Evolutionary conservation across 2,888 invertebrate genomes (phyloP).

Genomic region (Latrodectus hesperus): DNA sequence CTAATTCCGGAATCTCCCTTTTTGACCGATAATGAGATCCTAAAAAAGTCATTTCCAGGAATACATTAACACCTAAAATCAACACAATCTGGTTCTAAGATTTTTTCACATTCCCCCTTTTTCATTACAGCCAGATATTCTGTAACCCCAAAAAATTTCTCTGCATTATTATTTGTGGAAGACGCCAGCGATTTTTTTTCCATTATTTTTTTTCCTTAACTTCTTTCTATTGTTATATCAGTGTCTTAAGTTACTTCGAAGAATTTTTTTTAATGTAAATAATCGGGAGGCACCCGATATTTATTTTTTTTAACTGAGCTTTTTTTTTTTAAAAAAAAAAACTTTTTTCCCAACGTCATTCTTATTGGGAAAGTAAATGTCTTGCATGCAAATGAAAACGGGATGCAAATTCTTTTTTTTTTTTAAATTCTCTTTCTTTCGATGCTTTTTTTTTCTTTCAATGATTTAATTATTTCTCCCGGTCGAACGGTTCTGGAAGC

Average conservation of each 20-base stretch:
- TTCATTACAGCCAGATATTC: slow-evolving; percentile 30
- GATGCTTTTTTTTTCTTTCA: slow-evolving; percentile 21
- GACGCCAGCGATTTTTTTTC: slow-evolving; percentile 12
- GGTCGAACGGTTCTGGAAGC: slow-evolving; percentile 45
- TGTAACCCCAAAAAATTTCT: slow-evolving; percentile 38
- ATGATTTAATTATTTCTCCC: slow-evolving; percentile 62
- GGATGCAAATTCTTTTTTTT: slow-evolving; percentile 20
- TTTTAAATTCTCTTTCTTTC: too few relatives aligned
- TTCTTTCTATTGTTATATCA: slow-evolving; percentile 58
- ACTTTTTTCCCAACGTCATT: background rate
- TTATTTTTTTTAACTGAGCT: slow-evolving; percentile 11
- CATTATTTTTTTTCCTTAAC: slow-evolving; percentile 29
- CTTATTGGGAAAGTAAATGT: slow-evolving; percentile 24
- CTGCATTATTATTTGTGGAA: slow-evolving; percentile 55
- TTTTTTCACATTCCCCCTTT: slow-evolving; percentile 11
- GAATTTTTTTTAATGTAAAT: slow-evolving; percentile 59
- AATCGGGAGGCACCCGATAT: slow-evolving; percentile 20
- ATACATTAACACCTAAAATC: slow-evolving; percentile 65
- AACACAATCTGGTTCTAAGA: slow-evolving; percentile 46
- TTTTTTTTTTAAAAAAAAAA: background rate
- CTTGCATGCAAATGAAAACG: slow-evolving; percentile 62
- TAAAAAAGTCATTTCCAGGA: slow-evolving; percentile 40
- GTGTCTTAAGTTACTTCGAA: slow-evolving; percentile 62
- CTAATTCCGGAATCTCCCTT: slow-evolving; percentile 21
- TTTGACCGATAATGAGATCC: slow-evolving; percentile 51